These are phyloP conservation scores for Elmis aenea DNA, from an alignment of 2,888 invertebrate genomes.

Conservation along the genomic window DNA sequence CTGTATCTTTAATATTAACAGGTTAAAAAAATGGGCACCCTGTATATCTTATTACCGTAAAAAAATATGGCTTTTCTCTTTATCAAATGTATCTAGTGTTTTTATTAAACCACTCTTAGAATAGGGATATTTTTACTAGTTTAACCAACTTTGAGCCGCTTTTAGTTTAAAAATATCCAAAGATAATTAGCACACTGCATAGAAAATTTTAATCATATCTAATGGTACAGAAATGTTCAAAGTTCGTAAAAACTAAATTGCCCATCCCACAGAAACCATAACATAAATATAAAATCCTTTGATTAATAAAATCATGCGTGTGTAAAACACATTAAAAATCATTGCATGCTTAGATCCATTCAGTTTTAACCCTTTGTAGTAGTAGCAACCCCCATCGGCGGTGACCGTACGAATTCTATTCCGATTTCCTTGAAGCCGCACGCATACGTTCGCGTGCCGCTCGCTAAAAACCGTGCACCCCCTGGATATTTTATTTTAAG, in stretches of 20 bases:
- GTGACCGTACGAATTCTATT: slow-evolving; percentile 4
- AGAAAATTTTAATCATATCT: slow-evolving; percentile 7
- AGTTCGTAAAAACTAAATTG: slow-evolving; percentile 17
- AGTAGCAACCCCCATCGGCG: slow-evolving; percentile 23
- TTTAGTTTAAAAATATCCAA: too few relatives aligned
- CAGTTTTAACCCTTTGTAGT: slow-evolving; percentile 32
- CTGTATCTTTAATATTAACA: too few relatives aligned
- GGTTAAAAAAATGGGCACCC: too few relatives aligned
- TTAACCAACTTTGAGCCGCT: too few relatives aligned
- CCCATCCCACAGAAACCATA: slow-evolving; percentile 15
- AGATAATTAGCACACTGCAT: slow-evolving; percentile 4
- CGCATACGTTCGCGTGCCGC: slow-evolving; percentile 10
- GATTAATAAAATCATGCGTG: slow-evolving; percentile 47
- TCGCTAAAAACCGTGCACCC: slow-evolving; percentile 6
- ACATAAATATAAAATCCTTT: slow-evolving; percentile 29
- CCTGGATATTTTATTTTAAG: slow-evolving; percentile 29
- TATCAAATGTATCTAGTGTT: too few relatives aligned
- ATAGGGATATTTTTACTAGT: too few relatives aligned
- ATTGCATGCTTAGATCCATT: slow-evolving; percentile 38
- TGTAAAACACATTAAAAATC: slow-evolving; percentile 43
- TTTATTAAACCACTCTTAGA: too few relatives aligned
- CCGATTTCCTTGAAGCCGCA: slow-evolving; percentile 1
- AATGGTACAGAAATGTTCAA: slow-evolving; percentile 11
- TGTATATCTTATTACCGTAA: too few relatives aligned
- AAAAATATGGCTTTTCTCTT: too few relatives aligned